Evolutionary conservation across 2,113 vertebrate genomes (phyloP), one percentile per base, ranked within the genome.

Genomic region (Pterocles orientalis): DNA sequence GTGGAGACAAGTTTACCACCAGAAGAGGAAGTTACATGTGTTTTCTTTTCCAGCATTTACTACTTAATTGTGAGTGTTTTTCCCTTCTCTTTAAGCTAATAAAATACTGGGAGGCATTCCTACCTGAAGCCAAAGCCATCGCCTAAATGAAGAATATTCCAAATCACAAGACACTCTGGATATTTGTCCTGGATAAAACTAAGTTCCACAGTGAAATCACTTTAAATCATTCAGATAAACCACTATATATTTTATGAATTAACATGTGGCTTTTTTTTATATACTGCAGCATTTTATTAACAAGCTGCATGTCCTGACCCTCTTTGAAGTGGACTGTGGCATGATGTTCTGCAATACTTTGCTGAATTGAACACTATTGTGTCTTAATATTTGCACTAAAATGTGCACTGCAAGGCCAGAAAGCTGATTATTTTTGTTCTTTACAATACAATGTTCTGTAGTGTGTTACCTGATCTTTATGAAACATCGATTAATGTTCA

Each of bases 121-220:
- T 99, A 97, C 99, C 99, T 64, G 99, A 99, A 98, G 99, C 99
- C 98, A 99, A 99, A 99, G 99, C 99, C 92, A 99, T 99, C 94
- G 99, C 99, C 88, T 99, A 98, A 97, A 94, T 86, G 95, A 97
- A 95, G 93, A 94, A 57, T 93, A 97, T 77, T 95, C 95, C 93
- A 96, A 88, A 97, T 97, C 92, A 92, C 89, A 95, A 96, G 94
- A 97, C 53, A 71, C 84, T 89, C 90, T 97, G 94, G 93, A 97
- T 96, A 76, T 97, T 97, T 97, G 94, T 97, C 96, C 95, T 95
- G 97, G 95, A 97, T 96, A 95, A 92, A 96, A 92, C 89, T 94
- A 95, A 98, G 97, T 97, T 98, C 97, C 95, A 97, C 96, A 97
- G 66, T 96, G 93, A 98, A 98, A 98, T 98, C 97, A 98, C 95